phyloP scores from a whole-genome alignment of 2,113 vertebrate genomes.

The Marmota flaviventris region DNA sequence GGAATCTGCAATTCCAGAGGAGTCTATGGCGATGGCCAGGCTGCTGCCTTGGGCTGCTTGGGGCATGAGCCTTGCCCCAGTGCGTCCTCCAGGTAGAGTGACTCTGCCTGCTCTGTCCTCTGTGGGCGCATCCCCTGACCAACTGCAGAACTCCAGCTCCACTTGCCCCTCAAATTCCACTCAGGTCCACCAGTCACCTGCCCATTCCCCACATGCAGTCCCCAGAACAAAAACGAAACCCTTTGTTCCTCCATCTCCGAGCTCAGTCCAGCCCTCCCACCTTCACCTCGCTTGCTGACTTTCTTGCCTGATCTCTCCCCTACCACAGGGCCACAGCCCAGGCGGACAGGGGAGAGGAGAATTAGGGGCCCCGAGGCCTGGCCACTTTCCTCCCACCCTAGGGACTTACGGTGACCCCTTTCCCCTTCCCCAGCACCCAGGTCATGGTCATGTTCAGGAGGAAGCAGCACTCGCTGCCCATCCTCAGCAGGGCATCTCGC shows the following conservation, averaged over 20 bases:
- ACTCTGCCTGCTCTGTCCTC: background rate
- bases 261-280: background rate
- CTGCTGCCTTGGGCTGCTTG: background rate
- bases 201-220: no score
- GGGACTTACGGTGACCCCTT: no score
- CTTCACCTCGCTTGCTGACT: background rate
- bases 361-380: no score
- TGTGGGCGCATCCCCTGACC: background rate
- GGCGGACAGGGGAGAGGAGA: no score
- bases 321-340: no score
- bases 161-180: background rate
- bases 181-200: background rate
- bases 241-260: background rate
- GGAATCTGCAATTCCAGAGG: no score
- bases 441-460: background rate
- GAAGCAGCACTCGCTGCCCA: background rate
- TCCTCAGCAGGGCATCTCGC: background rate
- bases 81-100: background rate
- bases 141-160: background rate
- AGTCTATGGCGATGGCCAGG: background rate
- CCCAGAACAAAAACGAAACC: background rate
- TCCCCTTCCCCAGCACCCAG: fast-evolving
- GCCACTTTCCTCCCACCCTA: no score
- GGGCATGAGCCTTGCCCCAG: background rate
- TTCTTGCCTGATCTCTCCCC: background rate